A percentile compares a stretch with the other conserved stretches of the same genome.
phyloP scores from a whole-genome alignment of 1,140 invertebrate genomes.

The Euwallacea fornicatus region DNA sequence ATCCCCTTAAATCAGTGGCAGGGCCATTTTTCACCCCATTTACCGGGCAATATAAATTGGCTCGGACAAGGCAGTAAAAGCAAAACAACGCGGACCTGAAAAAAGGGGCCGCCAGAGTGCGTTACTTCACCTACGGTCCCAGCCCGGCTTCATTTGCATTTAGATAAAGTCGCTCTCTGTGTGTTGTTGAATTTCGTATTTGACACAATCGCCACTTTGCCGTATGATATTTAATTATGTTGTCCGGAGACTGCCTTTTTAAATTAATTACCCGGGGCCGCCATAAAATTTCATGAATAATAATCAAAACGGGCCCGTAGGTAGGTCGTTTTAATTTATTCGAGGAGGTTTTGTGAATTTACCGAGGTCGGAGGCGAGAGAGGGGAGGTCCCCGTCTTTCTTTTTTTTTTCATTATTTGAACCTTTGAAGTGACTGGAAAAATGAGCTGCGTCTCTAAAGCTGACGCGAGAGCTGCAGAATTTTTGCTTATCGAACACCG shows the following conservation, averaged over 20 bases:
- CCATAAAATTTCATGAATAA: conserved; percentile 33
- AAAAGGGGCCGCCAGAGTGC: conserved; percentile 14
- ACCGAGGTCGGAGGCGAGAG: background rate
- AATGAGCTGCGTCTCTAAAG: too few species aligned
- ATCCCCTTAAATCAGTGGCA: too few species aligned
- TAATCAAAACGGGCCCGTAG: conserved; percentile 18
- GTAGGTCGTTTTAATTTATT: conserved; percentile 34
- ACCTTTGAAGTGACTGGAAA: too few species aligned
- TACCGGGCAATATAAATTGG: conserved; percentile 25
- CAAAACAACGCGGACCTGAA: conserved; percentile 2
- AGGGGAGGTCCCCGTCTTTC: background rate
- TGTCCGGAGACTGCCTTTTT: conserved; percentile 30
- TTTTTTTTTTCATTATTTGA: background rate
- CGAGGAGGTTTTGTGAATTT: conserved; percentile 19
- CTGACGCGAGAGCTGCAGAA: too few species aligned
- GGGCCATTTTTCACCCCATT: conserved; percentile 29
- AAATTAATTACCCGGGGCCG: conserved; percentile 29
- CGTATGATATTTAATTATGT: conserved; percentile 35
- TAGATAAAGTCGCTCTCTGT: conserved; percentile 28
- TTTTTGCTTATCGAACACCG: too few species aligned
- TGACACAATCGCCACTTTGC: conserved; percentile 31
- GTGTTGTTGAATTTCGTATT: conserved; percentile 28
- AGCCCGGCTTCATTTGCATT: conserved; percentile 32
- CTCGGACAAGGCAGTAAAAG: conserved; percentile 21
- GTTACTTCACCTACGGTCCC: conserved; percentile 26